phyloP scores from a whole-genome alignment of 2,113 vertebrate species.

The Mellivora capensis region DNA sequence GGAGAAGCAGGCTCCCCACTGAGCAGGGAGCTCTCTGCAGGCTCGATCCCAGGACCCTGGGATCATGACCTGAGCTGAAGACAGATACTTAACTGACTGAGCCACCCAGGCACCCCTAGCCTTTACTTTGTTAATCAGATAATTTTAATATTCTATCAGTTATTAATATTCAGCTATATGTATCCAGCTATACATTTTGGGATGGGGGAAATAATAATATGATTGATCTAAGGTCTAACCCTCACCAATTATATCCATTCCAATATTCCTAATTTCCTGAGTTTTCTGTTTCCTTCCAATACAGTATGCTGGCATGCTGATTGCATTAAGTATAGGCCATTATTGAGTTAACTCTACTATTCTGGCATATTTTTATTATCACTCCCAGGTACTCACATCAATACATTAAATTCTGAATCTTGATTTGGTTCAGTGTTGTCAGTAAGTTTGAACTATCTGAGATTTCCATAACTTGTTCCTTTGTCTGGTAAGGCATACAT shows the following conservation, averaged over 20 bases:
- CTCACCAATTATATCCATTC: neutral
- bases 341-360: neutral
- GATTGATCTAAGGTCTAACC: neutral
- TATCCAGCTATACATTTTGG: neutral
- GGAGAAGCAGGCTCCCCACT: neutral
- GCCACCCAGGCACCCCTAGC: neutral
- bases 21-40: neutral
- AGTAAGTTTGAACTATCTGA: neutral
- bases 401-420: neutral
- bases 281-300: neutral
- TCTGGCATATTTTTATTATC: neutral
- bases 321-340: neutral
- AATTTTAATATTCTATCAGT: neutral
- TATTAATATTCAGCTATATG: neutral
- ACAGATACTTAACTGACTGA: neutral
- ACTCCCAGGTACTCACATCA: neutral
- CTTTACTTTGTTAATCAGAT: neutral
- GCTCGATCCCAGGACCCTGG: neutral
- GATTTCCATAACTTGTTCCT: neutral
- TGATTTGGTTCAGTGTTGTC: neutral
- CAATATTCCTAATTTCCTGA: neutral
- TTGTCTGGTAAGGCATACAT: neutral
- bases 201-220: neutral
- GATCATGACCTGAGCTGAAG: neutral
- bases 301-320: neutral